These are phyloP conservation scores for Valencia hispanica DNA, from an alignment of 2,797 vertebrate genomes.

Conservation along the genomic window DNA sequence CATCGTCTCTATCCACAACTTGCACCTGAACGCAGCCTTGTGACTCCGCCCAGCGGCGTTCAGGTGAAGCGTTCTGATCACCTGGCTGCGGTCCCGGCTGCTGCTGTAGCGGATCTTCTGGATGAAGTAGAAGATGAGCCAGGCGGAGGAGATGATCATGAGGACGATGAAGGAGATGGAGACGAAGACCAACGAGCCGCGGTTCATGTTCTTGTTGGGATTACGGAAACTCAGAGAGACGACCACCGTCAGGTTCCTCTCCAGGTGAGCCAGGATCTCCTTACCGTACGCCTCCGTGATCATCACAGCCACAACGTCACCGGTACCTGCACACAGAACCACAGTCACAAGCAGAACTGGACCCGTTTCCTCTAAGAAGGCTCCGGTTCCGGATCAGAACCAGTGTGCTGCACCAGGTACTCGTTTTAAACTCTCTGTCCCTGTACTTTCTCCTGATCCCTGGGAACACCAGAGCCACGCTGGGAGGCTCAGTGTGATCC, in stretches of 20 bases:
- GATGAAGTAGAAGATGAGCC: constrained; percentile 99
- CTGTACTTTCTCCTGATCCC: background rate
- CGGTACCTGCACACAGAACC: constrained; percentile 84
- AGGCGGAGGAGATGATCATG: constrained; percentile 97
- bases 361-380: background rate
- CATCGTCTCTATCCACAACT: too few species aligned
- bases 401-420: background rate
- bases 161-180: constrained; percentile 98
- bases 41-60: background rate
- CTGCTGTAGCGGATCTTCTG: constrained; percentile 97
- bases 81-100: constrained; percentile 94
- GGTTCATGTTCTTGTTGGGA: constrained; percentile 88
- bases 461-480: background rate
- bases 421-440: too few species aligned
- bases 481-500: background rate
- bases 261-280: constrained; percentile 91
- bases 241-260: constrained; percentile 92
- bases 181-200: constrained; percentile 94
- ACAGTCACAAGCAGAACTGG: background rate
- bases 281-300: constrained; percentile 93
- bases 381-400: background rate
- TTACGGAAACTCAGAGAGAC: constrained; percentile 90
- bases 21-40: background rate
- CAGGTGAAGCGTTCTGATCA: constrained; percentile 42
- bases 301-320: constrained; percentile 96